phyloP scores from a whole-genome alignment of 1,140 invertebrate genomes.

The Drosophila carrolli region DNA sequence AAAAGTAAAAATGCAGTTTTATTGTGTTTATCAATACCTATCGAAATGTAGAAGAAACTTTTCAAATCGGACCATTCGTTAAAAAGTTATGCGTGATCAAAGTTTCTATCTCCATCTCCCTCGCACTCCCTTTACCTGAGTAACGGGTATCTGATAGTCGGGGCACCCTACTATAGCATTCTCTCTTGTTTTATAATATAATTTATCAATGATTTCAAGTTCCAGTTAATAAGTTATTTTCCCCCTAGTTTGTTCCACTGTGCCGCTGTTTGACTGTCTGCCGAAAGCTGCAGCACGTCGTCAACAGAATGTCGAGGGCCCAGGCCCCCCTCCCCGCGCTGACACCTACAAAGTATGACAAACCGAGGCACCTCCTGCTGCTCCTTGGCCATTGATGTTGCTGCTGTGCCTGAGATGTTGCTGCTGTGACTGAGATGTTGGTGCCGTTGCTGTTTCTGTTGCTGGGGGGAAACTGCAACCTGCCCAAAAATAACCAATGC shows the following conservation, averaged over 20 bases:
- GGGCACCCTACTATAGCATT: too few relatives aligned
- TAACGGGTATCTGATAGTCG: too few relatives aligned
- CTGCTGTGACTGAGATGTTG: background rate
- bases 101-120: too few relatives aligned
- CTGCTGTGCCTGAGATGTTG: background rate
- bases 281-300: slow-evolving; percentile 51
- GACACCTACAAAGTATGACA: slow-evolving; percentile 60
- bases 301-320: slow-evolving; percentile 42
- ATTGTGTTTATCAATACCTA: too few relatives aligned
- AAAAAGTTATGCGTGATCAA: too few relatives aligned
- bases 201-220: too few relatives aligned
- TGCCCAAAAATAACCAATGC: slow-evolving; percentile 60
- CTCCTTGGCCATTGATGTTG: slow-evolving; percentile 27
- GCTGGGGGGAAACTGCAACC: slow-evolving; percentile 9
- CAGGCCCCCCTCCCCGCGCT: slow-evolving; percentile 25
- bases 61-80: too few relatives aligned
- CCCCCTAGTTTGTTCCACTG: slow-evolving; percentile 2
- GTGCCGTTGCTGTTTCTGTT: background rate
- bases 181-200: too few relatives aligned
- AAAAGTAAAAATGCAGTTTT: too few relatives aligned
- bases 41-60: too few relatives aligned
- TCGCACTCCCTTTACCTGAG: too few relatives aligned
- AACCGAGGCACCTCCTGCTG: slow-evolving; percentile 26
- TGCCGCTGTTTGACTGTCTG: slow-evolving; percentile 10
- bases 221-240: background rate